These are phyloP conservation scores for Sciurus vulgaris DNA, from an alignment of 2,797 vertebrate species.

Conservation along the genomic window DNA sequence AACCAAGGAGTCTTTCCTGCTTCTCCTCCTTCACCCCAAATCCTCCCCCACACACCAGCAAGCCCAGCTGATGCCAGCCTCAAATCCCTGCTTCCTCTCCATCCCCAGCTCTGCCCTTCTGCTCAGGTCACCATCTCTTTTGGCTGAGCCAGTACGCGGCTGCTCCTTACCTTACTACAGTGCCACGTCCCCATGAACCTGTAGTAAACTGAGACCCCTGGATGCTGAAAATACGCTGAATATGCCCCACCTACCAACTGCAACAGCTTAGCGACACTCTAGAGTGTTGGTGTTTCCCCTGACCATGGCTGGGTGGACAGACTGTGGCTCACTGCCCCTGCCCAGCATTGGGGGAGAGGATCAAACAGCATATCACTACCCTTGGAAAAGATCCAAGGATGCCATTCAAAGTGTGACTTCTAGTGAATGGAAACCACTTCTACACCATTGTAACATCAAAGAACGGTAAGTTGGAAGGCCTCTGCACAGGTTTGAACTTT, in stretches of 20 bases:
- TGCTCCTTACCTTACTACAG: not conserved
- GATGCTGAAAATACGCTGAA: not conserved
- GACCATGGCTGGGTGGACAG: not conserved
- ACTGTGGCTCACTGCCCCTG: not conserved
- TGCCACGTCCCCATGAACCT: not conserved
- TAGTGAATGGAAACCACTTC: not conserved
- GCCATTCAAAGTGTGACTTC: not conserved
- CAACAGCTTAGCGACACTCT: not conserved
- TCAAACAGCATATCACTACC: not conserved
- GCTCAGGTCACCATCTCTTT: not conserved
- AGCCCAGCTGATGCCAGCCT: fast-evolving
- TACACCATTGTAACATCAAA: not conserved
- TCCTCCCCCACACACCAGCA: not conserved
- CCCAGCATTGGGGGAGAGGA: not conserved
- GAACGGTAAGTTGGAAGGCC: not conserved
- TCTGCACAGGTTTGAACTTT: not conserved
- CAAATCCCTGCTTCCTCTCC: not conserved
- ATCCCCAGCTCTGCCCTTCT: fast-evolving
- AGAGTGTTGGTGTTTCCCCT: not conserved
- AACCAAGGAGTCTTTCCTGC: not conserved
- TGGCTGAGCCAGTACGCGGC: not conserved
- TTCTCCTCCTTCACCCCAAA: not conserved
- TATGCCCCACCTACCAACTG: too few species aligned
- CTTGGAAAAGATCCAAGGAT: too few species aligned
- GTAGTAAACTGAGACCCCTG: not conserved